Evolutionary conservation across 2,113 vertebrate genomes (phyloP), one percentile per base, ranked within the genome.

Genomic region (Anguilla rostrata): DNA sequence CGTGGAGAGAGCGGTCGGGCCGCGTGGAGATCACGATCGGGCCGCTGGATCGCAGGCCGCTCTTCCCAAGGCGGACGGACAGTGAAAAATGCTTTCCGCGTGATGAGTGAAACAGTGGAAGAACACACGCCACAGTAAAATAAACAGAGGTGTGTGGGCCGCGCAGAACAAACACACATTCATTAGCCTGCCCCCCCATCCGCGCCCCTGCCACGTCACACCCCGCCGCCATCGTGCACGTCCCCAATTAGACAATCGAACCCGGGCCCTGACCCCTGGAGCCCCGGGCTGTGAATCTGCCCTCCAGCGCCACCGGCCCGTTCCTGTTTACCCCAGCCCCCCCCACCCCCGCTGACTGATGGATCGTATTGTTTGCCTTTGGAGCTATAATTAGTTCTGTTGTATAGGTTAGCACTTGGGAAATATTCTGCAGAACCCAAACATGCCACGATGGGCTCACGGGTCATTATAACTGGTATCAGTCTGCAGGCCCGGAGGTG

Each of bases 391-490:
- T 94, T 94, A 93, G 93, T 91, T 92, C 84, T n/a, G 89, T 94
- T 96, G 95, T 95, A 95, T 95, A 95, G 93, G 93, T 96, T 95
- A 94, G 94, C 90, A 92, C 93, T 89, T 89, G 91, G 93, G 92
- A 96, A 95, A 95, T 95, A 94, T 94, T 95, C 93, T 91, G 93
- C 95, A 95, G 94, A 94, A 93, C 93, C 94, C 89, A 96, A 96
- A 96, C 95, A 95, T 95, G 94, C 94, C 95, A 95, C 78, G 78
- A 90, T 91, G 91, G 92, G 94, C 93, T 93, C 92, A 89, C 88
- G 91, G 94, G 94, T 95, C 94, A 95, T 91, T 94, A 94, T 94
- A 95, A 95, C 92, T 92, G 89, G 85, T 95, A 95, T 95, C 93
- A 92, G 93, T 92, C 91, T 92, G 91, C 87, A 90, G 92, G 92